Evolutionary conservation across 2,888 invertebrate genomes (phyloP).

Genomic region (Torymus tubicola): DNA sequence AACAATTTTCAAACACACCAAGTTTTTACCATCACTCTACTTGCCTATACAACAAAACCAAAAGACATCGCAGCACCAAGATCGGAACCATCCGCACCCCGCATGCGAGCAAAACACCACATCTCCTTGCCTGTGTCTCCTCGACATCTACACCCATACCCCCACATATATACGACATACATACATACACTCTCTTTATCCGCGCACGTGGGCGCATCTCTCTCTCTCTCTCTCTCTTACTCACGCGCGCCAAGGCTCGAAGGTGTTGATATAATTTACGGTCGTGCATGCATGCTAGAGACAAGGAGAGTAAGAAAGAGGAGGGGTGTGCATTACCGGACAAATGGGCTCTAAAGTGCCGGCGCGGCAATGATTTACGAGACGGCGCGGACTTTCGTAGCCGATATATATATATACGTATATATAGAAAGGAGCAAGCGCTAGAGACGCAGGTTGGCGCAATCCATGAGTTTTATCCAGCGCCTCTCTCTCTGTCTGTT

Average conservation of each 20-base stretch:
- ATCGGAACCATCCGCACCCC: too few species aligned
- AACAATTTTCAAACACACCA: too few species aligned
- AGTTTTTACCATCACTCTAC: too few species aligned
- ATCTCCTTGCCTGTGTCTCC: not conserved
- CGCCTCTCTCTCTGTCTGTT: not conserved
- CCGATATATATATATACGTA: too few species aligned
- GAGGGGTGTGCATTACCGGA: constrained; percentile 37
- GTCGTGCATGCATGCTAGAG: constrained; percentile 55
- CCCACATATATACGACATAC: too few species aligned
- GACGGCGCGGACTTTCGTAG: not conserved
- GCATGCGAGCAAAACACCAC: too few species aligned
- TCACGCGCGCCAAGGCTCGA: constrained; percentile 56
- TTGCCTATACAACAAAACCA: too few species aligned
- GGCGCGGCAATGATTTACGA: constrained; percentile 41
- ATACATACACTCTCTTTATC: constrained; percentile 39
- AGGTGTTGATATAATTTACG: constrained; percentile 75
- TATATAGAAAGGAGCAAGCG: not conserved
- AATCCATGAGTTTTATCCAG: constrained; percentile 36
- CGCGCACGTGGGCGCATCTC: constrained; percentile 41
- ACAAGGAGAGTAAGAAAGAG: not conserved
- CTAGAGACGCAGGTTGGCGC: constrained; percentile 42
- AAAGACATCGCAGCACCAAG: too few species aligned
- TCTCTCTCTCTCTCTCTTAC: constrained; percentile 56
- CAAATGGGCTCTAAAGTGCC: constrained; percentile 51
- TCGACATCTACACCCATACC: constrained; percentile 6